Base-by-base conservation (phyloP, 2,888 invertebrate species). In the Catotricha subobsoleta region DNA sequence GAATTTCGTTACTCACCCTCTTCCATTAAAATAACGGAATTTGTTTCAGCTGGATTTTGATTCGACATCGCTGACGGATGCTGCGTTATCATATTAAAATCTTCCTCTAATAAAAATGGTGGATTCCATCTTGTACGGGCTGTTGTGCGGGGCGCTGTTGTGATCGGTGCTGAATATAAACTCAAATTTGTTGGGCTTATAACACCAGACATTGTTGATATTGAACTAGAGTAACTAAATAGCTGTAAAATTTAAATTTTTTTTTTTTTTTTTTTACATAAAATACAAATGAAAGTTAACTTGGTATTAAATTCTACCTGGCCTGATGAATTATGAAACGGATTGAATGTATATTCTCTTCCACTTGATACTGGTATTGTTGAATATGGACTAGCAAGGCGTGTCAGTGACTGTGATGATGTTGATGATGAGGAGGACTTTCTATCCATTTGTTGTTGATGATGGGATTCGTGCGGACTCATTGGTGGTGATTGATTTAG, bases 11-110 rank as follows among this genome's bases (percentile, higher is more conserved):
- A 18, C 19, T 54, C 48, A 78, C 80, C 80, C 62, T 86, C 84
- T 59, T 84, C 83, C 65, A 88, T 76, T 48, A 84, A 68, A 53
- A 78, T 72, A 41, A 78, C 78, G 46, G 80, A 74, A 54, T 74
- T 74, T 46, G 72, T 69, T 49, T 75, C 74, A 29, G 72, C 20
- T n/a, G n/a, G n/a, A 27, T 42, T 31, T 5, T 38, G 20, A 34
- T 41, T 41, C 39, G 73, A 66, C 31, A 72, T 70, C 27, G 76
- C 71, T 2, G 27, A 28, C 13, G 39, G 38, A 28, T 27, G 34
- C 54, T 70, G 82, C 40, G 88, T 80, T 67, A 88, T 87, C 73
- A 92, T 86, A 59, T 80, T 87, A 66, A 94, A 92, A 66, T 94
- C 92, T 58, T 92, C 92, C 58, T 94, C 94, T 54, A 88, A 67